Base-by-base conservation (phyloP, 2,113 vertebrate genomes). In the Dipodomys merriami region DNA sequence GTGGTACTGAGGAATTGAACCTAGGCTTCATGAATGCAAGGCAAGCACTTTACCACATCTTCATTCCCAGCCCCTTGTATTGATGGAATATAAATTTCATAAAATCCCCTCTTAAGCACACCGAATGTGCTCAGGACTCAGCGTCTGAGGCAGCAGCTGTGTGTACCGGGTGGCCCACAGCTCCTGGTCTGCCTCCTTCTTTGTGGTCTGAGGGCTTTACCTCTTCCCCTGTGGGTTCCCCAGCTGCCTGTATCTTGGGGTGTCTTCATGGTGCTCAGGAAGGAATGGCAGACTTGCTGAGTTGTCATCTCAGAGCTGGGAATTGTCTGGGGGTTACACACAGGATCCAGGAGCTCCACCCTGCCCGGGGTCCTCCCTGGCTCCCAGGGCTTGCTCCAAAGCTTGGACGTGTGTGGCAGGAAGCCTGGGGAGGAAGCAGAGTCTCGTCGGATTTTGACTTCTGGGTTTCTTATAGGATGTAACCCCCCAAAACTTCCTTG, bases 401-500 rank as follows among this genome's bases (percentile, higher is more conserved):
- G 62, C 30, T 53, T 2, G 8, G 64, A 44, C 46, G 25, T 16
- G 10, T 49, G 60, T 68, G 53, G 15, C 53, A 11, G 15, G 16
- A 57, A 57, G 53, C 53, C 53, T 57, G 53, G 12, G 53, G 11
- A 57, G 53, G 53, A 57, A 15, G 15, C 49, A 11, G 12, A 57
- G 71, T 74, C 62, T 77, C 33, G 3, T 92, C 90, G 76, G 72
- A 27, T 39, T 27, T 27, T 95, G 35, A 85, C 83, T 78, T 39
- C 87, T 64, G 3, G 84, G 84, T 73, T 87, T 90, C 90, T 30
- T 90, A 15, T 33, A 99, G 99, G 98, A 98, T 78, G 99, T 99
- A 93, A 99, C 99, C n/a, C 99, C 99, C 13, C 81, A 98, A 35
- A 99, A 99, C 96, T 99, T 99, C 97, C 98, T 99, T 95, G 99